phyloP scores from a whole-genome alignment of 2,113 vertebrate species.

The Scopus umbretta region DNA sequence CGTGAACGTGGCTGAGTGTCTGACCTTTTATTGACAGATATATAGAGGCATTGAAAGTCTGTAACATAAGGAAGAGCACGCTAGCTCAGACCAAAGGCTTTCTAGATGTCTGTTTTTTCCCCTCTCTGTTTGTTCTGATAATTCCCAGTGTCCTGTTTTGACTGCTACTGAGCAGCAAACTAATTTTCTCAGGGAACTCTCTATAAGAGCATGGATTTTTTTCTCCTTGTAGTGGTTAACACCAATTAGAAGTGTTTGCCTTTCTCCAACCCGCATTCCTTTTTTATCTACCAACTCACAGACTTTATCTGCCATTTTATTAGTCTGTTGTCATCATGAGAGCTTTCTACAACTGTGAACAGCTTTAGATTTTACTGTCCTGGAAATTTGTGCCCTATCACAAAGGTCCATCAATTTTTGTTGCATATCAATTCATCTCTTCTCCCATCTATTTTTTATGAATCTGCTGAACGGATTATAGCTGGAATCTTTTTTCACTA shows the following conservation, averaged over 20 bases:
- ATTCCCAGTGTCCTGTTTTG: neutral
- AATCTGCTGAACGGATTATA: neutral
- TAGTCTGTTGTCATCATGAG: neutral
- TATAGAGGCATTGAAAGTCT: accelerated
- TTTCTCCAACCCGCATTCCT: neutral
- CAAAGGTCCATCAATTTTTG: neutral
- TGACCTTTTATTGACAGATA: neutral
- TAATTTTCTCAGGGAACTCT: neutral
- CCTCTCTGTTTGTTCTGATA: neutral
- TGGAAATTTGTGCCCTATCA: neutral
- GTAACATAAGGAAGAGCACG: neutral
- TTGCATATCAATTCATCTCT: accelerated
- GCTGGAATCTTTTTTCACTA: neutral
- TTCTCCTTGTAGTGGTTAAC: neutral
- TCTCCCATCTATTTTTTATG: neutral
- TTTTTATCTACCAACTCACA: neutral
- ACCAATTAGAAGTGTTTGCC: neutral
- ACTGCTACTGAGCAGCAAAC: neutral
- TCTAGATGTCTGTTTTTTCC: accelerated
- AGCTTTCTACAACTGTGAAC: neutral
- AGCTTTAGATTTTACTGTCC: neutral
- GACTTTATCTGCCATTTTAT: neutral
- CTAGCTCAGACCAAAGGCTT: neutral
- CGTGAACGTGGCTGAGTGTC: neutral
- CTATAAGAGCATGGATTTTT: neutral